Base-by-base conservation (phyloP, 2,797 vertebrate species). In the Alosa sapidissima region DNA sequence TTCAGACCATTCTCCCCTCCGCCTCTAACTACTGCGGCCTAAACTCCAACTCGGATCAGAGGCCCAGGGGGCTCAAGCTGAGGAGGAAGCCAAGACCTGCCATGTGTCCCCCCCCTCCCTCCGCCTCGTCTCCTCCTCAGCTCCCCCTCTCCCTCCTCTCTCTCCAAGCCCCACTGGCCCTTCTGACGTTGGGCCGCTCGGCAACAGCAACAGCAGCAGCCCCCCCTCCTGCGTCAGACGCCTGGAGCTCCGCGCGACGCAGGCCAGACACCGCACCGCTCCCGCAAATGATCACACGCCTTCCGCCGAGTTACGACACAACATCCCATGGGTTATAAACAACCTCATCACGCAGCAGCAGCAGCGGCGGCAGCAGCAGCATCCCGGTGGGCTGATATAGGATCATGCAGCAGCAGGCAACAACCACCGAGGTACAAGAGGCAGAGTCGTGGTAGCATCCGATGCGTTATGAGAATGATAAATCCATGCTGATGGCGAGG, bases 1-100 rank as follows among this genome's bases (percentile, higher is more conserved):
- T 89, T 95, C 94, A 97, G 92, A 95, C 95, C 94, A 95, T 95
- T 88, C 89, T 95, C 88, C 88, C 87, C 72, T 45, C 41, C 41
- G 36, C 72, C 75, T 72, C 65, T n/a, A 47, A 47, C 72, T 45
- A 78, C 72, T 78, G 72, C 72, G 19, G 41, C 72, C 72, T 47
- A 78, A 78, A 78, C 72, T 78, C 72, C 41, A 3, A 41, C 72
- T 45, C 41, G 13, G 72, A 45, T 78, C 41, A 47, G 19, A 78
- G 72, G 36, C 36, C 72, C 72, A 47, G 72, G 45, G 45, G 36
- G 41, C 41, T 16, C 72, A 78, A 51, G 52, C 91, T 90, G 85
- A 86, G 88, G 88, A 91, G 88, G 54, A 90, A 91, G 92, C 91
- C 92, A 85, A 48, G 85, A 86, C 92, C 92, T 94, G 95, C 96